These are phyloP conservation scores for Iguana delicatissima DNA, from an alignment of 2,797 vertebrate genomes.

Conservation along the genomic window DNA sequence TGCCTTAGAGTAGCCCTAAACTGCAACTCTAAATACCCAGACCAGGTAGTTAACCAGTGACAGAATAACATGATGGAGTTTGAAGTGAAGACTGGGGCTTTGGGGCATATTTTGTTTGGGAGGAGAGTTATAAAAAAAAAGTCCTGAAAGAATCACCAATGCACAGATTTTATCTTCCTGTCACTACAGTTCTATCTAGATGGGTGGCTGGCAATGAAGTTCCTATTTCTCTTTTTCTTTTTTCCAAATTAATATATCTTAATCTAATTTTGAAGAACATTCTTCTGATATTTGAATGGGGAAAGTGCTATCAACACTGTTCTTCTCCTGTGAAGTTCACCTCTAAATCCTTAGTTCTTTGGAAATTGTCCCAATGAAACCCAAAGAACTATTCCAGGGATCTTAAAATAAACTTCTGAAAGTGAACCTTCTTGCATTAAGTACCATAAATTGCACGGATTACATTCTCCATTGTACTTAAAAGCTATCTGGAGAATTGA, in stretches of 20 bases:
- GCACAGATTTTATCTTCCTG: not conserved
- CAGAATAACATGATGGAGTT: not conserved
- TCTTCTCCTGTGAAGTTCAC: not conserved
- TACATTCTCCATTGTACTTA: not conserved
- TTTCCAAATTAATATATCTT: not conserved
- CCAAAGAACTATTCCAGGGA: not conserved
- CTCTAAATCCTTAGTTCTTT: not conserved
- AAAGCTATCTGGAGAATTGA: not conserved
- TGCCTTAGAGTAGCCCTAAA: not conserved
- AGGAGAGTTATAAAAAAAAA: too few relatives aligned
- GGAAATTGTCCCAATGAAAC: not conserved
- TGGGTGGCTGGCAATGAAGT: not conserved
- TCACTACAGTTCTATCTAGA: not conserved
- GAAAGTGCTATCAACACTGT: not conserved
- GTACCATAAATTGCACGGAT: not conserved
- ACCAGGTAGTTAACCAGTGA: too few relatives aligned
- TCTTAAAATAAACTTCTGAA: not conserved
- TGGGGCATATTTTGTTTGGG: too few relatives aligned
- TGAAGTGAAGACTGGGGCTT: too few relatives aligned
- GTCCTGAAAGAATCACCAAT: too few relatives aligned
- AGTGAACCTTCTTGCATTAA: fast-evolving
- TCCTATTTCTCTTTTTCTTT: not conserved
- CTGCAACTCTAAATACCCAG: not conserved
- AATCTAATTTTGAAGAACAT: not conserved
- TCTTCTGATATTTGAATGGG: not conserved